These are phyloP conservation scores for Drosophila neocordata DNA, from an alignment of 1,140 invertebrate species.

Conservation along the genomic window DNA sequence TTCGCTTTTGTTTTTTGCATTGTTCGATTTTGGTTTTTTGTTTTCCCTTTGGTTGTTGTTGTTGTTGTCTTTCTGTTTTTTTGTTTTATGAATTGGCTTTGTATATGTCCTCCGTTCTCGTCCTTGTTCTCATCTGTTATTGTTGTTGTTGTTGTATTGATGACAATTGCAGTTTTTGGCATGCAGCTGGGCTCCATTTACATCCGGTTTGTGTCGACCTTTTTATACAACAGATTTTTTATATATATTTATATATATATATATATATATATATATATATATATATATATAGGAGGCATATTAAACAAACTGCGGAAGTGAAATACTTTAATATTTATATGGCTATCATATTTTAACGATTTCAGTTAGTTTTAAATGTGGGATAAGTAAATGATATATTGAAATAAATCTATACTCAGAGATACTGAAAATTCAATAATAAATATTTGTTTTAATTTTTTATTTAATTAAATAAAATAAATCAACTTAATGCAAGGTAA, in stretches of 20 bases:
- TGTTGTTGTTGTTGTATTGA: conserved; percentile 45
- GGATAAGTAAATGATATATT: conserved; percentile 12
- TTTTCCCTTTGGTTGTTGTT: conserved; percentile 7
- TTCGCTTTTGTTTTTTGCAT: conserved; percentile 37
- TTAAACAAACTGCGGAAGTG: conserved; percentile 58
- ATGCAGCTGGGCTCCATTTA: conserved; percentile 70
- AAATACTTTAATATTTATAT: conserved; percentile 53
- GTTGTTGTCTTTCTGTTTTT: conserved; percentile 12
- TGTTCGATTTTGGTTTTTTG: conserved; percentile 11
- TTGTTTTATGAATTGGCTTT: conserved; percentile 75
- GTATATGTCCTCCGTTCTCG: conserved; percentile 29
- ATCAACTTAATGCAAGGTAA: too few species aligned
- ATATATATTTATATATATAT: conserved; percentile 29
- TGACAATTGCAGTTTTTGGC: conserved; percentile 77
- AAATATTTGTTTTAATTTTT: too few species aligned
- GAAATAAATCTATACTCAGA: too few species aligned
- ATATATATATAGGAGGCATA: conserved; percentile 16
- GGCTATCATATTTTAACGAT: conserved; percentile 30
- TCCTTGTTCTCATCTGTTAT: background rate
- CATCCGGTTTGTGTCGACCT: conserved; percentile 58
- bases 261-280: conserved; percentile 30
- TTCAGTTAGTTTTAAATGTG: conserved; percentile 18
- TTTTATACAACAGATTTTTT: conserved; percentile 66
- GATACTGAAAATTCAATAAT: too few species aligned
- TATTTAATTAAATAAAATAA: too few species aligned